Conservation (phyloP, 2,797 vertebrate species). For the Sternarchorhynchus goeldii region DNA sequence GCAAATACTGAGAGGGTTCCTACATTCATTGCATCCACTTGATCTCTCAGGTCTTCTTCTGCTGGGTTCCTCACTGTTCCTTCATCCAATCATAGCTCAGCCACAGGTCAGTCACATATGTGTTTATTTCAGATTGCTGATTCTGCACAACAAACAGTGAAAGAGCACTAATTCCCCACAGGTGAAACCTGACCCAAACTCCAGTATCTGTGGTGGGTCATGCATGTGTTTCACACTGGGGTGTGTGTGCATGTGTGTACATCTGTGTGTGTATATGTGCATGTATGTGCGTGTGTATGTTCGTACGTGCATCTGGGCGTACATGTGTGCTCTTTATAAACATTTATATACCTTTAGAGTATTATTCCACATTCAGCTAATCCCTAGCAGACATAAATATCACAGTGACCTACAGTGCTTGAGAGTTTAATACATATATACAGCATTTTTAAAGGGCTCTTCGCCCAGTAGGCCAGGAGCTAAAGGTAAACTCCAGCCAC, state of each 20-base stretch:
- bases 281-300: not conserved
- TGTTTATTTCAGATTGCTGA: too few species aligned
- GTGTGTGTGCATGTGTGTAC: not conserved
- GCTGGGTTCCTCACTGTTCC: too few species aligned
- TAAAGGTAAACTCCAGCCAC: slow-evolving; percentile 11
- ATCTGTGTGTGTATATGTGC: too few species aligned
- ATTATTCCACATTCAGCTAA: slow-evolving; percentile 12
- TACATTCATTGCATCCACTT: too few species aligned
- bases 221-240: too few species aligned
- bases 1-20: too few species aligned
- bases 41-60: too few species aligned
- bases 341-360: not conserved
- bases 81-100: too few species aligned
- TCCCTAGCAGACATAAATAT: slow-evolving; percentile 3
- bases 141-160: not conserved
- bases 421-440: slow-evolving; percentile 1
- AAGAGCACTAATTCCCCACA: not conserved
- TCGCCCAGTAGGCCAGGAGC: not conserved
- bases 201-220: not conserved
- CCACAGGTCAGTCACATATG: too few species aligned
- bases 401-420: slow-evolving; percentile 1
- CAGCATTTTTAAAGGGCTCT: slow-evolving; percentile 12
- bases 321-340: slow-evolving; percentile 15
- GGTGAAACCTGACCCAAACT: not conserved
- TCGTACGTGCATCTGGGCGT: not conserved